A percentile compares a stretch with the other conserved stretches of the same genome.
phyloP scores from a whole-genome alignment of 2,888 invertebrate species.

The Tridacna gigas region DNA sequence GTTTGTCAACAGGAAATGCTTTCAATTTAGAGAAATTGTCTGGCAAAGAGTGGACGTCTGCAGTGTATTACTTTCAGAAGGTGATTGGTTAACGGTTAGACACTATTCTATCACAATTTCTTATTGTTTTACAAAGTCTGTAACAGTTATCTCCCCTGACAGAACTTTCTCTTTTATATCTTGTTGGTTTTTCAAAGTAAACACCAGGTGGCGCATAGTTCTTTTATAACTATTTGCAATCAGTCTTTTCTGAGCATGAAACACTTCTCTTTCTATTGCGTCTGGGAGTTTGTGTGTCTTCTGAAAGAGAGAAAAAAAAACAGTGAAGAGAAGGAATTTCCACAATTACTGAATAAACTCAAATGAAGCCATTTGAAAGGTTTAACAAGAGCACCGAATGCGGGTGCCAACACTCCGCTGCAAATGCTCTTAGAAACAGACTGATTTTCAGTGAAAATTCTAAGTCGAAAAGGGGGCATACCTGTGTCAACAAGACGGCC shows the following conservation, averaged over 20 bases:
- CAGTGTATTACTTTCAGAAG: background rate
- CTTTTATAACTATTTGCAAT: constrained; percentile 70
- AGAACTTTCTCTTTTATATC: constrained; percentile 71
- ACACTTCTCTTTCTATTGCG: constrained; percentile 78
- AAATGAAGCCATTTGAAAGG: too few species aligned
- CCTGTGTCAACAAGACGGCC: too few species aligned
- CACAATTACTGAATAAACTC: too few species aligned
- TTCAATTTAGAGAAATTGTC: too few species aligned
- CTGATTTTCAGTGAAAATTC: too few species aligned
- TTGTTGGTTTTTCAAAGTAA: constrained; percentile 74
- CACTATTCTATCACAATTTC: constrained; percentile 43
- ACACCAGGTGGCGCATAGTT: constrained; percentile 77
- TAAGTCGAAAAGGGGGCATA: too few species aligned
- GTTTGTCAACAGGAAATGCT: too few species aligned
- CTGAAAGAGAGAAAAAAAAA: constrained; percentile 59
- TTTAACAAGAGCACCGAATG: too few species aligned
- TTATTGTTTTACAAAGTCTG: constrained; percentile 71
- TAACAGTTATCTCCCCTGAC: constrained; percentile 70
- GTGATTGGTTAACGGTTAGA: background rate
- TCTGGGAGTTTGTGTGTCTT: constrained; percentile 68
- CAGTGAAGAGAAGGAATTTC: background rate
- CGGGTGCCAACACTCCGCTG: too few species aligned
- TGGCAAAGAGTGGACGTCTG: background rate
- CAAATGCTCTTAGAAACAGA: too few species aligned
- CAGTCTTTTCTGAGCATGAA: constrained; percentile 71